Percentiles rank a stretch among this genome's conserved stretches.
Evolutionary conservation across 2,113 vertebrate species (phyloP).

Genomic region (Cyphomyrus plagiostoma): DNA sequence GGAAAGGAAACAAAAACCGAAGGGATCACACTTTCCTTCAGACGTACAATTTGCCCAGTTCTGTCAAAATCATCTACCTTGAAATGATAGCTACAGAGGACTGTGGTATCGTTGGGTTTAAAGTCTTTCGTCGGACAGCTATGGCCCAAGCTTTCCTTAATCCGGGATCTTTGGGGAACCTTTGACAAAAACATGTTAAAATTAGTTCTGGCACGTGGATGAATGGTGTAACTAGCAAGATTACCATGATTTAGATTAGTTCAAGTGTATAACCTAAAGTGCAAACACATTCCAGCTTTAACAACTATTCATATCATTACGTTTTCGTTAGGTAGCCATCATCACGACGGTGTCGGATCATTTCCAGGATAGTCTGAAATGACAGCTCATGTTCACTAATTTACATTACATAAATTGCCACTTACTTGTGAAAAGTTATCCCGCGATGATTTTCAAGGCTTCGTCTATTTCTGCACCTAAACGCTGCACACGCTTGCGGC

Average conservation of each 20-base stretch:
- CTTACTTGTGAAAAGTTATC: not conserved
- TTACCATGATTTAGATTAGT: not conserved
- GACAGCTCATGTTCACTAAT: not conserved
- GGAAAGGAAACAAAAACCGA: not conserved
- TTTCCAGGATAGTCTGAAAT: not conserved
- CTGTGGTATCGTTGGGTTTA: not conserved
- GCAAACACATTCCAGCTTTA: not conserved
- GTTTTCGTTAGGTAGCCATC: not conserved
- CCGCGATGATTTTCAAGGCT: not conserved
- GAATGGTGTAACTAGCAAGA: not conserved
- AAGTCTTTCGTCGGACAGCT: not conserved
- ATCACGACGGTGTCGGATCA: not conserved
- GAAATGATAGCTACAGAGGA: not conserved
- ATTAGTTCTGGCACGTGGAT: not conserved
- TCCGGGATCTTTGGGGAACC: constrained; percentile 7
- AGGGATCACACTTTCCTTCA: constrained; percentile 20
- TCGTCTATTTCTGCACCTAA: not conserved
- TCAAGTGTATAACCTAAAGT: not conserved
- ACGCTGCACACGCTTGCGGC: not conserved
- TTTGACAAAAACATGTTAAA: not conserved
- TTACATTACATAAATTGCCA: not conserved
- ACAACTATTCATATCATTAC: not conserved
- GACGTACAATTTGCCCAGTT: not conserved
- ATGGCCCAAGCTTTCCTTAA: not conserved
- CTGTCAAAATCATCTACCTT: not conserved